Percentiles rank a stretch among this genome's conserved stretches.
Evolutionary conservation across 2,113 vertebrate species (phyloP).

Genomic region (Ptyas mucosa): DNA sequence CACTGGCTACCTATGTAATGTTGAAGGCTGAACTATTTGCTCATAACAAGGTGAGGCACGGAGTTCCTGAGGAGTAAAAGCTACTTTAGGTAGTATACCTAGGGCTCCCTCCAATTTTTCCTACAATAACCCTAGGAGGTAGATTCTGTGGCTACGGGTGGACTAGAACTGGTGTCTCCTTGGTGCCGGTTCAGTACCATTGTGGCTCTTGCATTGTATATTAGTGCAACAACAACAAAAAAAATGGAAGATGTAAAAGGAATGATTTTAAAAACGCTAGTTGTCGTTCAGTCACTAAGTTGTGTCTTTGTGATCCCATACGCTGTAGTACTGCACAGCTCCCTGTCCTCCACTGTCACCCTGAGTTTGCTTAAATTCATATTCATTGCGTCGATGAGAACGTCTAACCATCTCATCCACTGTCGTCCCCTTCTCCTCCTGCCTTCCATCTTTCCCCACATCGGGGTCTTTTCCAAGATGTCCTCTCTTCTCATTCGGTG

Average conservation of each 20-base stretch:
- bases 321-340: too few species aligned
- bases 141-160: neutral
- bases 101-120: neutral
- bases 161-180: neutral
- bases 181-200: neutral
- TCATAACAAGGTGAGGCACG: neutral
- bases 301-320: too few species aligned
- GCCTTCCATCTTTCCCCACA: too few species aligned
- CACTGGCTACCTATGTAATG: too few species aligned
- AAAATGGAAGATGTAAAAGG: neutral
- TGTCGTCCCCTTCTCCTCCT: too few species aligned
- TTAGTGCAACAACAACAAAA: neutral
- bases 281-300: too few species aligned
- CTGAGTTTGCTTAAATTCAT: too few species aligned
- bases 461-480: too few species aligned
- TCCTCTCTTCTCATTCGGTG: too few species aligned
- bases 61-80: neutral
- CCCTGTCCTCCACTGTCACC: too few species aligned
- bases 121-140: neutral
- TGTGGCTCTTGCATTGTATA: neutral
- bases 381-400: too few species aligned
- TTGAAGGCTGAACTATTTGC: neutral
- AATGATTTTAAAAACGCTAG: neutral
- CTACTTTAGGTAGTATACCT: neutral
- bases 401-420: too few species aligned